Percentiles rank a stretch among this genome's conserved stretches.
Conservation (phyloP, 30 jellyfish, hydroid and myxozoan species). For the Pseudorhiza aurosa region DNA sequence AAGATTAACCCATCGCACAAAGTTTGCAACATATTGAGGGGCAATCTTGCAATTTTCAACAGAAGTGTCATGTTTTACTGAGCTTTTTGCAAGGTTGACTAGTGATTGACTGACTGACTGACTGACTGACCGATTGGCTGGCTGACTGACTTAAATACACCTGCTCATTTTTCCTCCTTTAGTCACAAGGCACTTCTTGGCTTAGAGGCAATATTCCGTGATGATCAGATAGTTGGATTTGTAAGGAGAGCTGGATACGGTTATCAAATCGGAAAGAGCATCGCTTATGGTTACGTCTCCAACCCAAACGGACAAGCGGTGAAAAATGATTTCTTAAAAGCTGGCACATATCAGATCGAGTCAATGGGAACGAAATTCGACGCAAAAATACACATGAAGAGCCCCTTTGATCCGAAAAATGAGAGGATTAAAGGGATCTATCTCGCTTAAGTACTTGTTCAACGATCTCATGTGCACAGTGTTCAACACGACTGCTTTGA, state of each 20-base stretch:
- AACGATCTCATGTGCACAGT: too few relatives aligned
- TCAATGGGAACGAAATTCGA: slow-evolving; percentile 78
- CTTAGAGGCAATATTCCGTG: slow-evolving; percentile 83
- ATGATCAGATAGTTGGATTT: slow-evolving; percentile 82
- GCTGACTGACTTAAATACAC: not conserved
- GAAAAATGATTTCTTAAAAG: slow-evolving; percentile 71
- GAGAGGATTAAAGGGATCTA: slow-evolving; percentile 89
- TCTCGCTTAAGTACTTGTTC: not conserved
- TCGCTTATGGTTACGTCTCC: slow-evolving; percentile 89
- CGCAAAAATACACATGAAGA: slow-evolving; percentile 72
- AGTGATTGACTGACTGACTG: too few relatives aligned
- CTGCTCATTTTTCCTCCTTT: not conserved
- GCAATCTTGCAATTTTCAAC: too few relatives aligned
- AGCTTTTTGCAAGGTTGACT: not conserved
- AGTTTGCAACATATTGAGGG: too few relatives aligned
- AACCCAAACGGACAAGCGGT: slow-evolving; percentile 76
- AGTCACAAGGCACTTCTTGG: slow-evolving; percentile 93
- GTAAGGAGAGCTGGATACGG: slow-evolving; percentile 97
- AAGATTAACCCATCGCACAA: too few relatives aligned
- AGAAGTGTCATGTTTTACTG: too few relatives aligned
- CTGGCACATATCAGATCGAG: slow-evolving; percentile 81
- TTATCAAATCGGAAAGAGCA: slow-evolving; percentile 85
- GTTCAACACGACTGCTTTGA: too few relatives aligned
- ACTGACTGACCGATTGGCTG: too few relatives aligned
- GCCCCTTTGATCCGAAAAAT: slow-evolving; percentile 87